Evolutionary conservation across 1,140 invertebrate species (phyloP), one percentile per base, ranked within the genome.

Genomic region (Meloidogyne floridensis): DNA sequence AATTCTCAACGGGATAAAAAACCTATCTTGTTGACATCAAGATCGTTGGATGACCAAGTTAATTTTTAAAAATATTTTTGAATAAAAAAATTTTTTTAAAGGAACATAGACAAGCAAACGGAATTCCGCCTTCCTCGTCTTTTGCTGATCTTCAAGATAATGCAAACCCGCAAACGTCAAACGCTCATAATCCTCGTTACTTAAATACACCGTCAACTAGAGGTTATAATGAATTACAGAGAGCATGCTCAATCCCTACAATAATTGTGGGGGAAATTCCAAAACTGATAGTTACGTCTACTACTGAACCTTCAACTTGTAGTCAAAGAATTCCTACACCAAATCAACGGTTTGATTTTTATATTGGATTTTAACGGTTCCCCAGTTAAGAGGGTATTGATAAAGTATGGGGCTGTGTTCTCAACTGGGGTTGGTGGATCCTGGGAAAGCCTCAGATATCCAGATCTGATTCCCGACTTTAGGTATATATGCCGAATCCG

Each of bases 261-360:
- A 86, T 86, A n/a, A 86, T 86, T 54, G 85, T 86, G 5, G 85
- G 85, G 1, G 85, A 86, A 84, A 86, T 86, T 77, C 85, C 85
- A 32, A 87, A 87, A 53, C 70, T 86, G 15, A 82, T 86, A 15
- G 86, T 86, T 18, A 86, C 85, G 18, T 82, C 82, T 3, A 84
- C 82, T 32, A 83, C 56, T 76, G 82, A 83, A 9, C 74, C 81
- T n/a, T 75, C 71, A 47, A 20, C 18, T 51, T 65, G 59, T 65
- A 32, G 20, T 32, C 53, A 76, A 76, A 51, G 43, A 20, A 54
- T 56, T 32, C 43, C 10, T 13, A 54, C 43, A 47, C 43, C 32
- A 20, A 78, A 78, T 11, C 20, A 69, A 51, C 18, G 59, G 71
- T 78, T 78, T 65, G 10, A 32, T 8, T 69, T 47, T 78, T 2